These are phyloP conservation scores for Drosophila recens DNA, from an alignment of 2,888 invertebrate genomes.

Conservation along the genomic window DNA sequence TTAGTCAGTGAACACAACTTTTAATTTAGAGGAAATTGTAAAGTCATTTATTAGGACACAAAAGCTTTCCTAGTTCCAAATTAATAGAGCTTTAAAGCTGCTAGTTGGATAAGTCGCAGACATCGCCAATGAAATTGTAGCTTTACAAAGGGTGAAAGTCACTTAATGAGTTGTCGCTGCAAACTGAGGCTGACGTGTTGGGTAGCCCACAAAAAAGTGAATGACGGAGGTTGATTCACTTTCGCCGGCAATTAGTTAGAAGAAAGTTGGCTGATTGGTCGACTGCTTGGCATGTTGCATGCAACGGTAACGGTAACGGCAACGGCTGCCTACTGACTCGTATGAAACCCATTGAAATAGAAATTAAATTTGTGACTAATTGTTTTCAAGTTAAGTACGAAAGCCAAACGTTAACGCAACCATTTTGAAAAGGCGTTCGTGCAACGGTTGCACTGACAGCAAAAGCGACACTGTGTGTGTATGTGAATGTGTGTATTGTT, in stretches of 20 bases:
- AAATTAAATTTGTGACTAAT: conserved; percentile 77
- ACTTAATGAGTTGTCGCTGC: conserved; percentile 28
- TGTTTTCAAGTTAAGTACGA: conserved; percentile 65
- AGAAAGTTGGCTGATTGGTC: conserved; percentile 43
- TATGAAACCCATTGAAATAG: conserved; percentile 44
- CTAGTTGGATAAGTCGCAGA: conserved; percentile 4
- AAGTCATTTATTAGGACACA: no score
- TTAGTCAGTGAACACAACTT: no score
- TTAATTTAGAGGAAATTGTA: no score
- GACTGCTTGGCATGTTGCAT: conserved; percentile 64
- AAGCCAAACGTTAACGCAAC: conserved; percentile 43
- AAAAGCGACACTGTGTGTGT: conserved; percentile 31
- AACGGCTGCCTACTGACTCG: conserved; percentile 36
- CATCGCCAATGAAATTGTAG: not conserved
- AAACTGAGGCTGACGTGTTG: conserved; percentile 72
- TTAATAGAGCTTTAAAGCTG: no score
- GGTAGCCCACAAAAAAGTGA: conserved; percentile 46
- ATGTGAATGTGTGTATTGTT: conserved; percentile 23
- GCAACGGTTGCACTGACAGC: conserved; percentile 48
- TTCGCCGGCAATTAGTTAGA: conserved; percentile 66
- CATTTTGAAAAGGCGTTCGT: conserved; percentile 59
- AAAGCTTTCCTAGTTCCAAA: no score
- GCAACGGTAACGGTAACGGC: conserved; percentile 48
- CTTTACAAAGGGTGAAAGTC: not conserved
- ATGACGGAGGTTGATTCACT: conserved; percentile 39